A percentile compares a stretch with the other conserved stretches of the same genome.
Evolutionary conservation across 2,888 invertebrate species (phyloP).

Genomic region (Drosophila greeni): DNA sequence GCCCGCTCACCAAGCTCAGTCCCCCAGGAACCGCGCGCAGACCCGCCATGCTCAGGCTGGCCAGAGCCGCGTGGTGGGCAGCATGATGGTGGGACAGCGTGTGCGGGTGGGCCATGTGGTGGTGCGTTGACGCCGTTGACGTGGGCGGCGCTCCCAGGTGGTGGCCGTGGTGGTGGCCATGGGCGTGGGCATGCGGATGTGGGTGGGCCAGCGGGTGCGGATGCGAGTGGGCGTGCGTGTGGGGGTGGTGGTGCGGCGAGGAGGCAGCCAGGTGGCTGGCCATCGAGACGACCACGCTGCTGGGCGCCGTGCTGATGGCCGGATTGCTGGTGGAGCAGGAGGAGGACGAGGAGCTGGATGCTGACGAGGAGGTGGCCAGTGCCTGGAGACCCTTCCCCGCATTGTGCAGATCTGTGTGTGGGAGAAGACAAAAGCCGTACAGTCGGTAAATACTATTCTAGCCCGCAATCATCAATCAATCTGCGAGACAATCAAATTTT

Average conservation of each 20-base stretch:
- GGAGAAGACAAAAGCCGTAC: conserved; percentile 5
- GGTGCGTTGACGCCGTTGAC: conserved; percentile 52
- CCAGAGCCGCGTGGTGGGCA: conserved; percentile 70
- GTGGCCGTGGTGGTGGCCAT: conserved; percentile 57
- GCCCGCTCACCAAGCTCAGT: conserved; percentile 62
- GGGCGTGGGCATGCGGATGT: conserved; percentile 46
- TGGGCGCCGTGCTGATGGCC: conserved; percentile 63
- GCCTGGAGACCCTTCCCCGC: conserved; percentile 44
- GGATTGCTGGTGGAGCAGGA: conserved; percentile 66
- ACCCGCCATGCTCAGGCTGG: conserved; percentile 69
- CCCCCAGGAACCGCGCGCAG: conserved; percentile 66
- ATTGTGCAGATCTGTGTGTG: conserved; percentile 59
- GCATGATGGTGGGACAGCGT: conserved; percentile 68
- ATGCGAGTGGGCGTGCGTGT: conserved; percentile 47
- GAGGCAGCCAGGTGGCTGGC: conserved; percentile 63
- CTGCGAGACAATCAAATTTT: conserved; percentile 55
- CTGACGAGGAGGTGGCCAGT: conserved; percentile 64
- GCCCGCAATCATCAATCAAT: conserved; percentile 67
- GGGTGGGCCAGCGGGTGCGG: conserved; percentile 42
- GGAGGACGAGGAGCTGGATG: conserved; percentile 67
- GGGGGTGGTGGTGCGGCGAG: conserved; percentile 46
- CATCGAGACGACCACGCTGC: conserved; percentile 61
- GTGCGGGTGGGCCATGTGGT: conserved; percentile 69
- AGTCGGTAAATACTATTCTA: conserved; percentile 36
- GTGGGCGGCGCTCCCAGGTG: conserved; percentile 45